Evolutionary conservation across 2,113 vertebrate genomes (phyloP), one percentile per base, ranked within the genome.

Genomic region (Oxygymnocypris stewartii): DNA sequence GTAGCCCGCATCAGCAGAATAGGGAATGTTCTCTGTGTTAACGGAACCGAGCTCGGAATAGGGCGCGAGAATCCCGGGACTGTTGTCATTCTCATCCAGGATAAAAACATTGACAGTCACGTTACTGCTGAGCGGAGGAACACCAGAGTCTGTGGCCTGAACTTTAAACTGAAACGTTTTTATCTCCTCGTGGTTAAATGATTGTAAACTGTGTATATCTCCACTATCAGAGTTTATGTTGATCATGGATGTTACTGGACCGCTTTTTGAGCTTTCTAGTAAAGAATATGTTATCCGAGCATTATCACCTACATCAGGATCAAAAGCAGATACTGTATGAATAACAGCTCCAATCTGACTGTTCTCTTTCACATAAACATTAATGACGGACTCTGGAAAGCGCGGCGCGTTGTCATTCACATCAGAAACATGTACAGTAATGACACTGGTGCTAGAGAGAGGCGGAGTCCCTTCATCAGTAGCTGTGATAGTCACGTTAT

Each of bases 51-150:
- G 79, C 13, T 81, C 83, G 25, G 86, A 88, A 84, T 69, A 82
- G 0, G 80, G 73, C 25, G 84, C 84, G n/a, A 89, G 87, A 69
- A 93, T 75, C 4, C 13, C 47, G 3, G 92, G 93, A 25, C 88
- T 87, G 40, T 95, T 94, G 88, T 94, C 93, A 28, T 95, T 94
- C 23, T 91, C 91, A 65, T 94, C 94, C 75, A 94, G 65, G 12
- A 94, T 90, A 54, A 91, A 93, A 2, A 95, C 84, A 67, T 92
- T 91, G 51, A 94, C 87, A 4, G 90, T 94, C 14, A 90, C 90
- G 37, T 92, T 92, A 76, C 92, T 93, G 20, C 89, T 88, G 54
- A 94, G 87, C 1, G 93, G 23, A 51, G 90, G 93, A 75, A 91
- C 85, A 59, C 94, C 95, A 13, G 88, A 90, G 86, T 94, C 93